These are phyloP conservation scores for Pseudorhombus dupliciocellatus DNA, from an alignment of 2,113 vertebrate genomes.

Conservation along the genomic window DNA sequence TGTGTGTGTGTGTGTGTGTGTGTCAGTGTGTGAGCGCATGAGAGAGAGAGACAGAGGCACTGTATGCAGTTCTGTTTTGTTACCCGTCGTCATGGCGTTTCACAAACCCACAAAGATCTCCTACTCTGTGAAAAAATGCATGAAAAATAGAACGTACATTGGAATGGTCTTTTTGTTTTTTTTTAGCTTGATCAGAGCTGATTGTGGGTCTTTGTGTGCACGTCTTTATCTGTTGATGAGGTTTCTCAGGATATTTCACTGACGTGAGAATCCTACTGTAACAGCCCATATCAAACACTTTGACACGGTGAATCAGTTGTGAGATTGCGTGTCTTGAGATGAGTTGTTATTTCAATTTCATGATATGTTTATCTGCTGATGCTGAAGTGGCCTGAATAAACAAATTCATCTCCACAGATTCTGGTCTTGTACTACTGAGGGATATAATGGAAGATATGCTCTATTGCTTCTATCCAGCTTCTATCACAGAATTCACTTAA, in stretches of 20 bases:
- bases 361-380: slow-evolving; percentile 45
- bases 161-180: not conserved
- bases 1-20: not conserved
- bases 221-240: not conserved
- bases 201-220: not conserved
- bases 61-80: slow-evolving; percentile 33
- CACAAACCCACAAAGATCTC: slow-evolving; percentile 12
- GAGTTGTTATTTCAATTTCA: slow-evolving; percentile 46
- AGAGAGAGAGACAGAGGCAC: not conserved
- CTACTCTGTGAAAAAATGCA: slow-evolving; percentile 12
- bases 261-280: slow-evolving; percentile 14
- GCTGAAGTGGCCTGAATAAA: not conserved
- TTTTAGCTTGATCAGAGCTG: not conserved
- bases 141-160: not conserved
- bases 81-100: slow-evolving; percentile 35
- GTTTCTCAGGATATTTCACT: slow-evolving; percentile 20
- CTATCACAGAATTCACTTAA: slow-evolving; percentile 14
- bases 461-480: not conserved
- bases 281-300: slow-evolving; percentile 32
- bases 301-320: slow-evolving; percentile 32
- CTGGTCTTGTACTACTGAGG: not conserved
- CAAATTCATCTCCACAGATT: slow-evolving; percentile 4
- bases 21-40: not conserved
- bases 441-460: not conserved
- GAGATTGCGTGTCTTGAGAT: slow-evolving; percentile 13